A percentile compares a stretch with the other conserved stretches of the same genome.
These are phyloP conservation scores for Charadrius vociferus DNA, from an alignment of 2,113 vertebrate genomes.

Conservation along the genomic window DNA sequence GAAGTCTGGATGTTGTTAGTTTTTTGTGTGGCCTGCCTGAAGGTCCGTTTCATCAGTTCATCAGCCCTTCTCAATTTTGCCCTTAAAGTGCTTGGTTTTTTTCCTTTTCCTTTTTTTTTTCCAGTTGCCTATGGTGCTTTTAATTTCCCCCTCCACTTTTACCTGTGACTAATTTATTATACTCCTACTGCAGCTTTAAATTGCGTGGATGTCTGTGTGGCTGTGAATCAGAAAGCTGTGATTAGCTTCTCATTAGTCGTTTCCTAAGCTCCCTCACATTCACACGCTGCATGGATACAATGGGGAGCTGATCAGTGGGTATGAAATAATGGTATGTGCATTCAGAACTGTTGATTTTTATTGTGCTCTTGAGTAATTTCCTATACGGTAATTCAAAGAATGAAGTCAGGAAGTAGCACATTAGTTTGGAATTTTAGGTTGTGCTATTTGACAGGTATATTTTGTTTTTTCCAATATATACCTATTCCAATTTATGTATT, in stretches of 20 bases:
- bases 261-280: neutral
- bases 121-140: neutral
- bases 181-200: constrained; percentile 15
- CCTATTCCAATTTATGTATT: neutral
- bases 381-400: neutral
- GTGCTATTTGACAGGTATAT: neutral
- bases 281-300: neutral
- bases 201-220: neutral
- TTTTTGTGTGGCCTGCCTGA: neutral
- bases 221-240: constrained; percentile 41
- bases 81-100: neutral
- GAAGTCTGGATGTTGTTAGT: neutral
- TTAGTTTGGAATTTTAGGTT: neutral
- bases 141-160: neutral
- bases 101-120: neutral
- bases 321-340: neutral
- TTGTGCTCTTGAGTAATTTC: neutral
- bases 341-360: neutral
- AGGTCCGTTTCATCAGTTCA: neutral
- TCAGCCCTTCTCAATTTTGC: neutral
- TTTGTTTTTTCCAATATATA: neutral
- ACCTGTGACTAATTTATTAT: constrained; percentile 37
- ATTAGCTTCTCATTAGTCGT: constrained; percentile 1
- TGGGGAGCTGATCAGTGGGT: neutral
- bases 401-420: neutral